These are phyloP conservation scores for Philaethria dido DNA, from an alignment of 2,888 invertebrate species.

Conservation along the genomic window DNA sequence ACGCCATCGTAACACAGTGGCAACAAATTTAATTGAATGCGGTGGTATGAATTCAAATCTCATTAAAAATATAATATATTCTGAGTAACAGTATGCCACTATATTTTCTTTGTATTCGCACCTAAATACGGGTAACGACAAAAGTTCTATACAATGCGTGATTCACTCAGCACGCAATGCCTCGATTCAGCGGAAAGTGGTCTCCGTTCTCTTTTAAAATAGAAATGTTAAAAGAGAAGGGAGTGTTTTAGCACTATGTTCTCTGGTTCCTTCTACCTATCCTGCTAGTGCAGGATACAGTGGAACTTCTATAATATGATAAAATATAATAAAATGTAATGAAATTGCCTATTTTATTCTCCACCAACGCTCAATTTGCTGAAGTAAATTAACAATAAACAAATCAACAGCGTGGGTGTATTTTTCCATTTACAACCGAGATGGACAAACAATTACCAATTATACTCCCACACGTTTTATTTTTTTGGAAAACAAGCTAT, in stretches of 20 bases:
- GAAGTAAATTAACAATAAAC: neutral
- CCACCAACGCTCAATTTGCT: neutral
- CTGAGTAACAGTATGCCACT: neutral
- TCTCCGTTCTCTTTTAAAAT: no score
- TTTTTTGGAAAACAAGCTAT: conserved; percentile 19
- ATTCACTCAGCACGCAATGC: no score
- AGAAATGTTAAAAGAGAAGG: no score
- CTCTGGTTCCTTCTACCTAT: no score
- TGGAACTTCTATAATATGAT: no score
- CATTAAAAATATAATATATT: neutral
- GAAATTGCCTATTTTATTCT: neutral
- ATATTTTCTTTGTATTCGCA: no score
- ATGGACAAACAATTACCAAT: conserved; percentile 18
- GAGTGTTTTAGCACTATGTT: no score
- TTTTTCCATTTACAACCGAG: conserved; percentile 23
- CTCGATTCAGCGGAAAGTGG: no score
- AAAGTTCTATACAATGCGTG: no score
- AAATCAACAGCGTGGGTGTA: conserved; percentile 8
- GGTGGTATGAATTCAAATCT: neutral
- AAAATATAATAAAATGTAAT: neutral
- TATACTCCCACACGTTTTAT: conserved; percentile 1
- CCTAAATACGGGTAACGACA: no score
- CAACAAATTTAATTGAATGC: neutral
- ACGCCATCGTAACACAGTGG: no score
- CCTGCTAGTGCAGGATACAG: no score